Evolutionary conservation across 2,888 invertebrate species (phyloP).

Genomic region (Tiphia femorata): DNA sequence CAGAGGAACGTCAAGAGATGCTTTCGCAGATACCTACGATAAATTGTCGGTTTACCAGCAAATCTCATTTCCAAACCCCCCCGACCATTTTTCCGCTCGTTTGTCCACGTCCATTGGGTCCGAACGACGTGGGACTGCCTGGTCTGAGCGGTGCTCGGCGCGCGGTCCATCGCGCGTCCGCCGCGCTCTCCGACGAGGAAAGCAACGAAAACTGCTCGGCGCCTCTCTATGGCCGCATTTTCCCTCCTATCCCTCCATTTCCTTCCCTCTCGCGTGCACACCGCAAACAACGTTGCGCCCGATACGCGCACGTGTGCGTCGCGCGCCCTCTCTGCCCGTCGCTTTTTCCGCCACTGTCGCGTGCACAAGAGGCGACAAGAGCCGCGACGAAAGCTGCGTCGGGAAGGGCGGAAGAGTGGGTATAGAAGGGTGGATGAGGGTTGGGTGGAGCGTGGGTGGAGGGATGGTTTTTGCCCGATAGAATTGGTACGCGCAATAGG

Average conservation of each 20-base stretch:
- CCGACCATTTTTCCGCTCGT: conserved; percentile 61
- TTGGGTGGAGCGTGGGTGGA: too few relatives aligned
- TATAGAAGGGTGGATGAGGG: too few relatives aligned
- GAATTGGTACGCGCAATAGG: conserved; percentile 42
- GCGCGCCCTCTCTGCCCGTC: not conserved
- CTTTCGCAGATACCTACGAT: conserved; percentile 66
- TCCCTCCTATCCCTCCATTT: conserved; percentile 28
- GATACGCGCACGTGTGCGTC: too few relatives aligned
- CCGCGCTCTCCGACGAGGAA: not conserved
- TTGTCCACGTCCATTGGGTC: conserved; percentile 53
- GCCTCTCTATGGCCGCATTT: not conserved
- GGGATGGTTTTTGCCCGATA: conserved; percentile 45
- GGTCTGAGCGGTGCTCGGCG: not conserved
- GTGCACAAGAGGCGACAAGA: conserved; percentile 36
- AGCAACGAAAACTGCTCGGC: not conserved
- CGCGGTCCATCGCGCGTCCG: not conserved
- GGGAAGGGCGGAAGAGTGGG: too few relatives aligned
- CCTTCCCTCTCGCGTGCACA: conserved; percentile 36
- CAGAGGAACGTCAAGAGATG: conserved; percentile 66
- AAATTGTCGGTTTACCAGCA: conserved; percentile 69
- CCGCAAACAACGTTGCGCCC: too few relatives aligned
- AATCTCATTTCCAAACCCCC: conserved; percentile 67
- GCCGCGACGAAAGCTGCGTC: conserved; percentile 5
- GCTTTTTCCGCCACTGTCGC: conserved; percentile 30
- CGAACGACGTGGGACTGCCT: conserved; percentile 33